Evolutionary conservation across 2,797 vertebrate genomes (phyloP).

Genomic region (Fistularia tabacaria): DNA sequence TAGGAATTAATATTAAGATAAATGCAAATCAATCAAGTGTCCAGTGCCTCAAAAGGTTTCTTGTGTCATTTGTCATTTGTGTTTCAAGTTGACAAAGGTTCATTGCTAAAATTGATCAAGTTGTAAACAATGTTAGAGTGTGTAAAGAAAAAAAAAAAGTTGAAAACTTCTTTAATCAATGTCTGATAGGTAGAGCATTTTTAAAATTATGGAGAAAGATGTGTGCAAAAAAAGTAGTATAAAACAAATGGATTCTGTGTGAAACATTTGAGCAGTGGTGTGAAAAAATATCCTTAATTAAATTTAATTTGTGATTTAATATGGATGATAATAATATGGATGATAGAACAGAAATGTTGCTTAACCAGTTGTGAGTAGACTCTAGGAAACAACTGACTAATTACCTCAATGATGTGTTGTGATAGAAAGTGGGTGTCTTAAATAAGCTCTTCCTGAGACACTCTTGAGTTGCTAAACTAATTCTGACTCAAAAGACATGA

Average conservation of each 20-base stretch:
- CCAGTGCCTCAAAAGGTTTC: too few species aligned
- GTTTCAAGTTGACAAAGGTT: too few species aligned
- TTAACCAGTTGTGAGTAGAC: neutral
- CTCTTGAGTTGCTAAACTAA: neutral
- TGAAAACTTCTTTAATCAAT: neutral
- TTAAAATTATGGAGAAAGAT: neutral
- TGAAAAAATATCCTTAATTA: too few species aligned
- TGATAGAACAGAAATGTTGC: conserved; percentile 2
- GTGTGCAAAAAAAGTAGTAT: neutral
- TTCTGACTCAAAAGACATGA: too few species aligned
- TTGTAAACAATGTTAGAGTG: too few species aligned
- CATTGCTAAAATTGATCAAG: too few species aligned
- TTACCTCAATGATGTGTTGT: neutral
- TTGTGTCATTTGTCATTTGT: too few species aligned
- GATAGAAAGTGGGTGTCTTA: neutral
- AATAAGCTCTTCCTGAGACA: neutral
- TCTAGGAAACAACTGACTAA: conserved; percentile 1
- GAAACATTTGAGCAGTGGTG: neutral
- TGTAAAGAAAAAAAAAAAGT: neutral
- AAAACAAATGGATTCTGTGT: conserved; percentile 4
- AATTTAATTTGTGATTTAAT: conserved; percentile 1
- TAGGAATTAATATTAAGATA: too few species aligned
- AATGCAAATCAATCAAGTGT: too few species aligned
- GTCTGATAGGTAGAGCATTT: neutral
- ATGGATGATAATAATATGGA: conserved; percentile 5